These are phyloP conservation scores for Andrena trimmerana DNA, from an alignment of 2,888 invertebrate genomes.

Conservation along the genomic window DNA sequence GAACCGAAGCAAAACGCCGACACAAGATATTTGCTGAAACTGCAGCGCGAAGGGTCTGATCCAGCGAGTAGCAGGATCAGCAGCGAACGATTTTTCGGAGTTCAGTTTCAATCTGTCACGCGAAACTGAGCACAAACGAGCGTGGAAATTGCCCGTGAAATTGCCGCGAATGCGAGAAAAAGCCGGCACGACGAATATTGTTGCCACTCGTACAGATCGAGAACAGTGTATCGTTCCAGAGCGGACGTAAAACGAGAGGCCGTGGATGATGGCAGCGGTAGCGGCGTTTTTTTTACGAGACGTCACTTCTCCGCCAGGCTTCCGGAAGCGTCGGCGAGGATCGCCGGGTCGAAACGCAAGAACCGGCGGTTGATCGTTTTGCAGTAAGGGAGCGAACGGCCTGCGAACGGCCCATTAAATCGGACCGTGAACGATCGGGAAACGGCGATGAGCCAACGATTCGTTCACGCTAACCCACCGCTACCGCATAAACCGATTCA, in stretches of 20 bases:
- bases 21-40: too few species aligned
- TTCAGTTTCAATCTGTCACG: not conserved
- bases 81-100: not conserved
- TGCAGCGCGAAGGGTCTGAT: too few species aligned
- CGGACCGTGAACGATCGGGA: conserved; percentile 58
- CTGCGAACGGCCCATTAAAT: conserved; percentile 66
- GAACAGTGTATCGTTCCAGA: conserved; percentile 26
- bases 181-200: not conserved
- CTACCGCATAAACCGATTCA: conserved; percentile 49
- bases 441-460: conserved; percentile 64
- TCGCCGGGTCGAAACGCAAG: conserved; percentile 50
- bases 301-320: conserved; percentile 44
- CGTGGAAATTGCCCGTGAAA: conserved; percentile 33
- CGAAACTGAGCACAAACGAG: not conserved
- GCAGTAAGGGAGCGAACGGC: conserved; percentile 57
- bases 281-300: conserved; percentile 37
- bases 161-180: not conserved
- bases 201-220: conserved; percentile 27
- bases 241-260: conserved; percentile 11
- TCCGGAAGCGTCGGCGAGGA: conserved; percentile 49
- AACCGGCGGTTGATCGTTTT: conserved; percentile 44
- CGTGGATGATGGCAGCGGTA: not conserved
- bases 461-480: conserved; percentile 60
- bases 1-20: too few species aligned
- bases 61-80: not conserved